Evolutionary conservation across 2,888 invertebrate genomes (phyloP).

Genomic region (Megaustenia siamemsis): DNA sequence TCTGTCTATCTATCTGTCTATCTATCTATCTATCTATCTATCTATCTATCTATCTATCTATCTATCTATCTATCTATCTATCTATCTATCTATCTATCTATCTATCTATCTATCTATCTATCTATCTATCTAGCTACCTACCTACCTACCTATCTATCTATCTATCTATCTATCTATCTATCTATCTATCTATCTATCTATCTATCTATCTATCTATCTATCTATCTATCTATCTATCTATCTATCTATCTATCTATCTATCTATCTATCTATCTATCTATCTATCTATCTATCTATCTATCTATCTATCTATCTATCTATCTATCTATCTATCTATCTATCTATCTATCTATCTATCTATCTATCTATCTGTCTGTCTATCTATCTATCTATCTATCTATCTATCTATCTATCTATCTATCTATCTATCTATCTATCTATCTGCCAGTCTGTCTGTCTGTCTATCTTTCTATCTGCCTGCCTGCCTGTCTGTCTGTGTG

Average conservation of each 20-base stretch:
- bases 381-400: too few relatives aligned
- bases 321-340: neutral
- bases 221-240: neutral
- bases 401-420: neutral
- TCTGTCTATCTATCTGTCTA: too few relatives aligned
- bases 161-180: neutral
- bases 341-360: neutral
- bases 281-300: neutral
- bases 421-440: too few relatives aligned
- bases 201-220: neutral
- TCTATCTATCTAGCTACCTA: too few relatives aligned
- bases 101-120: constrained; percentile 9
- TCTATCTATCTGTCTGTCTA: too few relatives aligned
- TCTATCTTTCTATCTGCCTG: too few relatives aligned
- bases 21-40: too few relatives aligned
- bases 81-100: constrained; percentile 6
- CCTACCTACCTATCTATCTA: too few relatives aligned
- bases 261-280: neutral
- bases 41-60: too few relatives aligned
- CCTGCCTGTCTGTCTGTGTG: too few relatives aligned
- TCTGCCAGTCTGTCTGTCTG: too few relatives aligned
- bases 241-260: neutral
- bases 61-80: too few relatives aligned
- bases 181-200: neutral
- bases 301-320: neutral